Conservation (phyloP, 2,797 vertebrate genomes). For the Cercopithecus mitis region DNA sequence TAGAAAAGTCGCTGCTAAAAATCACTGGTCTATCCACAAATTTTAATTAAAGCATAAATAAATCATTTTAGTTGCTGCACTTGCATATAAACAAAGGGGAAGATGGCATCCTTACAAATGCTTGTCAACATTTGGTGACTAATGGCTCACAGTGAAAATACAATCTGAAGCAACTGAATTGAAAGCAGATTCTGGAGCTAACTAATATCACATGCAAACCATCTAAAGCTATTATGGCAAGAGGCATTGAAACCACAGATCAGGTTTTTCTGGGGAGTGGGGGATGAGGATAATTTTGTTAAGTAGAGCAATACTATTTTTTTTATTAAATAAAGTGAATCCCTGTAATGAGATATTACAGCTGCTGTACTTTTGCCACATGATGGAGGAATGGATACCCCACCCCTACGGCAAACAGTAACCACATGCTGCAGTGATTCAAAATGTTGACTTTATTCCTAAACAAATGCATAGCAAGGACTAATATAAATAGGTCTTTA, state of each 20-base stretch:
- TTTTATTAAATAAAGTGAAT: constrained; percentile 79
- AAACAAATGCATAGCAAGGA: constrained; percentile 70
- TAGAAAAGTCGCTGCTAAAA: constrained; percentile 84
- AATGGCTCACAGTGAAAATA: constrained; percentile 84
- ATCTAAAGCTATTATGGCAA: constrained; percentile 58
- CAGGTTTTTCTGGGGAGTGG: constrained; percentile 51
- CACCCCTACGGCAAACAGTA: constrained; percentile 82
- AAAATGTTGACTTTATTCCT: constrained; percentile 80
- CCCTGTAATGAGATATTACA: constrained; percentile 77
- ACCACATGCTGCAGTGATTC: constrained; percentile 81
- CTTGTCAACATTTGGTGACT: constrained; percentile 85
- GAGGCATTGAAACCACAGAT: constrained; percentile 79
- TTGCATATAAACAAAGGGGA: constrained; percentile 86
- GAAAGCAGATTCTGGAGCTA: constrained; percentile 84
- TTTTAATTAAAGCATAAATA: constrained; percentile 90
- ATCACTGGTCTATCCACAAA: constrained; percentile 85
- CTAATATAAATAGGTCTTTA: constrained; percentile 13
- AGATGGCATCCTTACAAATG: constrained; percentile 85
- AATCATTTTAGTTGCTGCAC: constrained; percentile 85
- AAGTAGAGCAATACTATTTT: constrained; percentile 76
- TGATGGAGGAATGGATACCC: constrained; percentile 77
- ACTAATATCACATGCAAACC: constrained; percentile 82
- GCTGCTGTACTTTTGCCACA: constrained; percentile 77
- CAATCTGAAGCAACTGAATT: constrained; percentile 79
- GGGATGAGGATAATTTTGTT: constrained; percentile 60